These are phyloP conservation scores for Platichthys stellatus DNA, from an alignment of 2,113 vertebrate species.

Conservation along the genomic window DNA sequence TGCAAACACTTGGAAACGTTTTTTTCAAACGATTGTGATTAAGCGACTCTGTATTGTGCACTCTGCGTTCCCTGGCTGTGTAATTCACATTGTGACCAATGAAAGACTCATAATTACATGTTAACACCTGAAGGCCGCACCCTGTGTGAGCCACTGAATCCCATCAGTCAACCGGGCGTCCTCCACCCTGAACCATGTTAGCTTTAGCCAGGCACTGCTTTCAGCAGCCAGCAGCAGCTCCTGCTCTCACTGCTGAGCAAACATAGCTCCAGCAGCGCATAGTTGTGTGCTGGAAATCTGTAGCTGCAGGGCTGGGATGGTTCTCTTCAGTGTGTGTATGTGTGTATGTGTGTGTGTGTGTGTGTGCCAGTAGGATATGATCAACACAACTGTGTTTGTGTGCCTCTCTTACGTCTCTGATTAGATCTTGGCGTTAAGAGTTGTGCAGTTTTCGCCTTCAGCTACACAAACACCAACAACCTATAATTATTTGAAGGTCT, in stretches of 20 bases:
- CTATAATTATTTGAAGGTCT: slow-evolving; percentile 55
- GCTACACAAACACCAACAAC: slow-evolving; percentile 44
- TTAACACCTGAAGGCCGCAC: slow-evolving; percentile 77
- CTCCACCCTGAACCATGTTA: slow-evolving; percentile 69
- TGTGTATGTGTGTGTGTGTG: slow-evolving; percentile 31
- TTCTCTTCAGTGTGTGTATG: neutral
- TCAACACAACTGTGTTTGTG: slow-evolving; percentile 67
- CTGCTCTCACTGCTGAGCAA: slow-evolving; percentile 76
- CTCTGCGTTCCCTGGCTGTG: slow-evolving; percentile 59
- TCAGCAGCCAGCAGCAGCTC: slow-evolving; percentile 63
- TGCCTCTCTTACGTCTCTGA: slow-evolving; percentile 65
- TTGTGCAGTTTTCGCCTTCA: slow-evolving; percentile 45
- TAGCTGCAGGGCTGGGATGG: slow-evolving; percentile 82
- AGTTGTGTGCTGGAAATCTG: slow-evolving; percentile 74
- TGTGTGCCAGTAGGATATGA: slow-evolving; percentile 51
- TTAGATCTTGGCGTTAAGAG: slow-evolving; percentile 45
- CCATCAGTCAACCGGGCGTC: slow-evolving; percentile 78
- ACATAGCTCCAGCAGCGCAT: slow-evolving; percentile 68
- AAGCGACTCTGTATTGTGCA: slow-evolving; percentile 51
- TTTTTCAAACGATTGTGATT: slow-evolving; percentile 66
- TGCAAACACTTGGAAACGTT: slow-evolving; percentile 41
- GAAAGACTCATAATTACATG: slow-evolving; percentile 83
- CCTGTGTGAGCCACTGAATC: slow-evolving; percentile 78
- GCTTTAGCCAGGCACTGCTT: slow-evolving; percentile 56
- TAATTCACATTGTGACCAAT: slow-evolving; percentile 78